phyloP scores from a whole-genome alignment of 2,888 invertebrate genomes.

The Sarcophaga variegata region DNA sequence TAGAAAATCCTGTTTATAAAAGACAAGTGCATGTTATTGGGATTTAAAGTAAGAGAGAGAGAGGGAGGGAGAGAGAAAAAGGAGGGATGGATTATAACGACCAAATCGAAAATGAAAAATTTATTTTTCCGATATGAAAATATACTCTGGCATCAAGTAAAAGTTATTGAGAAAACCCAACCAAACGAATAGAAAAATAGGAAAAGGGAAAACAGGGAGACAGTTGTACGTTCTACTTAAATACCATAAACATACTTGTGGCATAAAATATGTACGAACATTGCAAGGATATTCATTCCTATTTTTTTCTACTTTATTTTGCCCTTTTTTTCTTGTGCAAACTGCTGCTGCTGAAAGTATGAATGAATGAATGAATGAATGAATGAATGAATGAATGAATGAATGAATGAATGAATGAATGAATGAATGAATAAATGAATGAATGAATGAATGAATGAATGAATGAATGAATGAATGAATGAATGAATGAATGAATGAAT shows the following conservation, averaged over 20 bases:
- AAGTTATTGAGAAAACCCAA: constrained; percentile 31
- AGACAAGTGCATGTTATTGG: constrained; percentile 70
- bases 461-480: constrained; percentile 58
- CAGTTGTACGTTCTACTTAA: constrained; percentile 10
- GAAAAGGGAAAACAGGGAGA: not conserved
- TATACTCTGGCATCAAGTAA: constrained; percentile 32
- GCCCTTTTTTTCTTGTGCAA: constrained; percentile 22
- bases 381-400: constrained; percentile 36
- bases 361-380: constrained; percentile 59
- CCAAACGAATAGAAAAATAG: constrained; percentile 16
- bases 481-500: constrained; percentile 59
- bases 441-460: constrained; percentile 41
- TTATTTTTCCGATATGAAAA: constrained; percentile 31
- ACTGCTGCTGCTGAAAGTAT: constrained; percentile 38
- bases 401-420: constrained; percentile 36
- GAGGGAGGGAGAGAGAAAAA: constrained; percentile 27
- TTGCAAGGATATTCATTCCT: constrained; percentile 14
- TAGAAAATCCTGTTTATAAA: constrained; percentile 34
- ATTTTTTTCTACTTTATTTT: constrained; percentile 19
- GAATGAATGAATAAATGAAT: constrained; percentile 47
- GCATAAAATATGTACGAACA: constrained; percentile 5
- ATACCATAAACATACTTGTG: constrained; percentile 49
- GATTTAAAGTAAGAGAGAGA: constrained; percentile 13
- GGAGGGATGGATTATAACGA: not conserved
- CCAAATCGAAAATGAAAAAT: constrained; percentile 19